These are phyloP conservation scores for Corythoichthys haematopterus DNA, from an alignment of 2,113 vertebrate species.

Conservation along the genomic window DNA sequence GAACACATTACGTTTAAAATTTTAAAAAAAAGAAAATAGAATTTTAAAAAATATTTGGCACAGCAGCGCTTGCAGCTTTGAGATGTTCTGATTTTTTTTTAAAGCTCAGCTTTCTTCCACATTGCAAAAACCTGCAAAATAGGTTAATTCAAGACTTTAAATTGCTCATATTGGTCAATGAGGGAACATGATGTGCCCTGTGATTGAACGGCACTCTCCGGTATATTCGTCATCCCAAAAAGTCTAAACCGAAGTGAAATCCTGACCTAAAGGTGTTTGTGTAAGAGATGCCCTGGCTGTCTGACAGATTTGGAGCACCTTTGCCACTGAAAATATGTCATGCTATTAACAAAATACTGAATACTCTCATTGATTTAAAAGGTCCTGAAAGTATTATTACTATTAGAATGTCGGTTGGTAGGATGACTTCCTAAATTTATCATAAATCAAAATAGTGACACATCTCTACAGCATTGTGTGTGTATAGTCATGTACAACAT, in stretches of 20 bases:
- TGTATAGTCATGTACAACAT: conserved; percentile 6
- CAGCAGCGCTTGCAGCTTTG: background rate
- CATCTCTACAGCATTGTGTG: background rate
- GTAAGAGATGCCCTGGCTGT: background rate
- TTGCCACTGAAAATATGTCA: background rate
- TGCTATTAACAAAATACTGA: background rate
- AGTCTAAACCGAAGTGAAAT: background rate
- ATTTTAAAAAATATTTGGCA: background rate
- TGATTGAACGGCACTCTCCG: background rate
- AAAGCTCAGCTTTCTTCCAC: background rate
- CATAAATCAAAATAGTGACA: background rate
- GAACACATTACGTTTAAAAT: background rate
- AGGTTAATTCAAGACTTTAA: background rate
- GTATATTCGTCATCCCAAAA: background rate
- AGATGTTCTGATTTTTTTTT: background rate
- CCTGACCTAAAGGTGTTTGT: background rate
- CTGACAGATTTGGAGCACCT: background rate
- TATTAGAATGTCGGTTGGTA: background rate
- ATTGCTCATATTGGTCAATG: background rate
- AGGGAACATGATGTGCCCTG: background rate
- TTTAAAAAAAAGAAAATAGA: background rate
- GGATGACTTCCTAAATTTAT: background rate
- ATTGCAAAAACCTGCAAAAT: background rate
- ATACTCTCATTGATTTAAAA: background rate
- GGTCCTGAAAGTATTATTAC: background rate